phyloP scores from a whole-genome alignment of 2,888 invertebrate species.

The Nebria salina region DNA sequence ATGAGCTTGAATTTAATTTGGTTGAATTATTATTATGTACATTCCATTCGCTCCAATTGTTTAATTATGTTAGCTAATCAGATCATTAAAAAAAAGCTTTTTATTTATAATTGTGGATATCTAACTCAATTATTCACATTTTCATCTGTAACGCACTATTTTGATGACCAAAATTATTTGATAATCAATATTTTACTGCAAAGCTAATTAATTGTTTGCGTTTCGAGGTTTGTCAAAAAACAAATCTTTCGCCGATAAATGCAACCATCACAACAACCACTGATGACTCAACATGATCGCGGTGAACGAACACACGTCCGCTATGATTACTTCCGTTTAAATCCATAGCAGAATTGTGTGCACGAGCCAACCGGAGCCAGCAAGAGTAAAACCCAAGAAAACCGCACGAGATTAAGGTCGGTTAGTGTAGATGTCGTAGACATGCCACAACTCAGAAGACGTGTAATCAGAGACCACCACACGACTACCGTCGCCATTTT shows the following conservation, averaged over 20 bases:
- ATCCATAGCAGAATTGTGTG: background rate
- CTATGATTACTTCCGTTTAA: background rate
- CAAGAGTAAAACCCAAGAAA: slow-evolving; percentile 19
- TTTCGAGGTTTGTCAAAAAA: background rate
- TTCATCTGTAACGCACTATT: too few species aligned
- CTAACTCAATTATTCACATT: too few species aligned
- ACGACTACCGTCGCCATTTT: background rate
- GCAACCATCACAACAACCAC: background rate
- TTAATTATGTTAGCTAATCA: background rate
- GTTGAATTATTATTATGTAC: background rate
- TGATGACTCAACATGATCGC: background rate
- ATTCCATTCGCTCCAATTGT: background rate
- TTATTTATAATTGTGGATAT: background rate
- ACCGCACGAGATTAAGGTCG: slow-evolving; percentile 18
- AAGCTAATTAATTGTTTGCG: background rate
- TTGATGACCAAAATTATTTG: too few species aligned
- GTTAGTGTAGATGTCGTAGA: slow-evolving; percentile 18
- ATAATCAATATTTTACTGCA: too few species aligned
- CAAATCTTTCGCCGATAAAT: background rate
- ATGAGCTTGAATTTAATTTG: background rate
- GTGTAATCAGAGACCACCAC: background rate
- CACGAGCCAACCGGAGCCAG: background rate
- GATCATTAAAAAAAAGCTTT: background rate
- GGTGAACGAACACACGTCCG: background rate
- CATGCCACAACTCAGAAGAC: background rate